Evolutionary conservation across 2,888 invertebrate species (phyloP), one percentile per base, ranked within the genome.

Genomic region (Monopis laevigella): DNA sequence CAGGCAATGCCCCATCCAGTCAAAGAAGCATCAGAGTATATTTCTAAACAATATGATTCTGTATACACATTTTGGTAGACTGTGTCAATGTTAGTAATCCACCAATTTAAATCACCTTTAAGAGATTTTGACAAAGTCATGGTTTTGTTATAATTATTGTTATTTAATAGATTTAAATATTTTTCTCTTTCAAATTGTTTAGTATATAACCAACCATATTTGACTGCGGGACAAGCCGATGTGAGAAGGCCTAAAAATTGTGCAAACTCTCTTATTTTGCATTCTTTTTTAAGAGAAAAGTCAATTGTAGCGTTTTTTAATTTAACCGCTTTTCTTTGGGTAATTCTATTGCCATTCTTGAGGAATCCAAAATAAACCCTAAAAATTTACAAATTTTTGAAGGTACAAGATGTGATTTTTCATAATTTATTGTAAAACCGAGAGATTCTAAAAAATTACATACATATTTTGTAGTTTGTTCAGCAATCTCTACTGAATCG

Each of bases 1-100:
- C 47, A 47, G 1, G 16, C 19, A 1, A 21, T 39, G 1, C 46
- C 46, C 45, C 46, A 48, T 1, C 48, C 46, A 5, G 45, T 44
- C 5, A 40, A 11, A 5, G 43, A 44, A 1, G 48, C 43, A 28
- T 48, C 45, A 5, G 45, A 40, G 39, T 38, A 45, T n/a, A 48
- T 45, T 44, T 46, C 46, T 26, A 46, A 12, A n/a, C 5, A 12
- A 24, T 36, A 48, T 2, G 30, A 5, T 2, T 26, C 40, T 3
- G n/a, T 4, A 6, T 16, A 3, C 3, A 39, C 17, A 7, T 3
- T 11, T n/a, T 28, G 27, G 4, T 11, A n/a, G 8, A 10, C n/a
- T n/a, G n/a, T 28, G 6, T 13, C 27, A 17, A 39, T 28, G n/a
- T 39, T 39, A 19, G 5, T n/a, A 14, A 16, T 4, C 39, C 39